Conservation (phyloP, 2,888 invertebrate genomes). For the Marronus borbonicus region DNA sequence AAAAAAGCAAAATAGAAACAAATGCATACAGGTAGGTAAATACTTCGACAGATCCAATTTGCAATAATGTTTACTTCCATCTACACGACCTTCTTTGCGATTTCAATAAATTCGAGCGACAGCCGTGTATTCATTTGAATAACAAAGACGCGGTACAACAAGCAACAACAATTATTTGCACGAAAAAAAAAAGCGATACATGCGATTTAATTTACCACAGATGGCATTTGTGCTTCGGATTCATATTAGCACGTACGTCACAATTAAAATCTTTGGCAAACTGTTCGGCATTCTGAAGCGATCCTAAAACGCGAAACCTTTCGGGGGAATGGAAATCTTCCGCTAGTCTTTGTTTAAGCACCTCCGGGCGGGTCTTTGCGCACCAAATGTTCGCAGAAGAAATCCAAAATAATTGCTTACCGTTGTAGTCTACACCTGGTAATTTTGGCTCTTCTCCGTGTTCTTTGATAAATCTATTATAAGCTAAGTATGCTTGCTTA, state of each 20-base stretch:
- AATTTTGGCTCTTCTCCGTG: constrained; percentile 77
- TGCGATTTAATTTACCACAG: constrained; percentile 72
- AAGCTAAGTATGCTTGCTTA: constrained; percentile 91
- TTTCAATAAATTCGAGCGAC: too few relatives aligned
- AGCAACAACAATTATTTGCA: constrained; percentile 1
- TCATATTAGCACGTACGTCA: constrained; percentile 75
- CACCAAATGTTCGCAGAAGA: constrained; percentile 93
- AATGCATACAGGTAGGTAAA: too few relatives aligned
- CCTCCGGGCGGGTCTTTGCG: constrained; percentile 80
- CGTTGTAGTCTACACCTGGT: constrained; percentile 81
- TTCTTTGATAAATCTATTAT: constrained; percentile 80
- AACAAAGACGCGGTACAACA: not conserved
- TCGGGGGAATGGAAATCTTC: constrained; percentile 85
- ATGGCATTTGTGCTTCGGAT: constrained; percentile 75
- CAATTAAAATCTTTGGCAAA: constrained; percentile 78
- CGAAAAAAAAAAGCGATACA: not conserved
- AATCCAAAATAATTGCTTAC: constrained; percentile 86
- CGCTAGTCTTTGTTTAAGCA: constrained; percentile 82
- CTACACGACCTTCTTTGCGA: too few relatives aligned
- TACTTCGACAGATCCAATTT: too few relatives aligned
- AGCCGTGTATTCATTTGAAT: not conserved
- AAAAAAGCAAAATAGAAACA: too few relatives aligned
- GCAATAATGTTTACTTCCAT: too few relatives aligned
- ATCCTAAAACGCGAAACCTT: constrained; percentile 75
- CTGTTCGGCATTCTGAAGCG: constrained; percentile 75